Base-by-base conservation (phyloP, 1,140 invertebrate genomes). In the Cephus cinctus region DNA sequence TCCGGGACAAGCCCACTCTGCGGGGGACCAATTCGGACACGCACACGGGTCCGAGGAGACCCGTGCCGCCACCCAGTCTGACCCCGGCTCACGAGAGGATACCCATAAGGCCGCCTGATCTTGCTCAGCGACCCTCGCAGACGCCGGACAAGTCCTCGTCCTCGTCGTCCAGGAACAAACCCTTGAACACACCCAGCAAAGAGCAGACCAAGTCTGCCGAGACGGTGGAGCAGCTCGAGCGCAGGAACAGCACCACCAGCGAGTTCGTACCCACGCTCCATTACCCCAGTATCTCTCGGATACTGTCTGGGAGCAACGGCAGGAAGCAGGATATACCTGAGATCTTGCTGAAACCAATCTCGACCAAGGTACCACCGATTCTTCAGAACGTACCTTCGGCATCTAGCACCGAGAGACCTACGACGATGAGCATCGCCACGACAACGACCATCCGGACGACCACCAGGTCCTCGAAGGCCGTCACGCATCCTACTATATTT, bases 1-100 rank as follows among this genome's bases (percentile, higher is more conserved):
- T 91, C 63, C 87, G 87, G 2, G 87, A 92, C 61, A 90, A 90
- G 65, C 88, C 88, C 21, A 91, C 88, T 4, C 69, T 91, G 27
- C 78, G 88, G 55, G 89, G 88, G 48, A 81, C 82, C 14, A 82
- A 84, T 51, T 59, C 78, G 67, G 82, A 83, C 52, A 81, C 80
- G 11, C 84, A 86, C 59, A 79, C 82, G 4, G 81, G 77, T 49
- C 75, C 76, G 4, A 80, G 83, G 43, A 77, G 87, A 44, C 87
- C 86, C 0, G 84, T 88, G 34, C 86, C 87, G 15, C 87, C 86
- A 0, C 87, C 87, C 0, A 87, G 86, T 47, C 70, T 88, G 22
- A 87, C 86, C 43, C 86, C 87, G 1, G 84, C 84, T 3, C 86
- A 88, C 57, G 88, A 90, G 59, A 77, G 88, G 43, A 90, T 91